Evolutionary conservation across 2,888 invertebrate species (phyloP).

Genomic region (Cataglyphis cursor): DNA sequence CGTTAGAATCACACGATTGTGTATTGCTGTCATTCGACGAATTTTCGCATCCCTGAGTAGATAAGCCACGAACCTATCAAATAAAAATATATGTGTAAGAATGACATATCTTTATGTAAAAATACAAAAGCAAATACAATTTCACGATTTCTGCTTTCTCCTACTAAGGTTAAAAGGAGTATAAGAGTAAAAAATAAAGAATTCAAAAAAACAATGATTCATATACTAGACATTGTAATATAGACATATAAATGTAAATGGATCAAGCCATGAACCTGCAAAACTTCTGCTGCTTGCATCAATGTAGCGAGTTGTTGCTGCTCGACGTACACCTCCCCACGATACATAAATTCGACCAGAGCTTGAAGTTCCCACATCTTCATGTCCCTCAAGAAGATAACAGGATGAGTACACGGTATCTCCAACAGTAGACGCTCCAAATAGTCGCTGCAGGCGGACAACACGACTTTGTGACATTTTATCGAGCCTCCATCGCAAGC

Average conservation of each 20-base stretch:
- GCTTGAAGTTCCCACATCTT: constrained; percentile 86
- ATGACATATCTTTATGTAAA: background rate
- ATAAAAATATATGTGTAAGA: constrained; percentile 11
- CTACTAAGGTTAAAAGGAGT: background rate
- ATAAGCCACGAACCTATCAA: constrained; percentile 84
- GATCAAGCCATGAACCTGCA: constrained; percentile 79
- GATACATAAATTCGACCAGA: constrained; percentile 85
- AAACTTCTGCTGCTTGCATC: constrained; percentile 85
- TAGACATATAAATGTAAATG: background rate
- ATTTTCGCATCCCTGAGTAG: constrained; percentile 82
- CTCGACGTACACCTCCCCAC: constrained; percentile 86
- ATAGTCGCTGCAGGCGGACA: constrained; percentile 95
- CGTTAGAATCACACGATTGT: constrained; percentile 74
- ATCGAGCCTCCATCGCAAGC: constrained; percentile 95
- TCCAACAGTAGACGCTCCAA: constrained; percentile 94
- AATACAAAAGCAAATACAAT: background rate
- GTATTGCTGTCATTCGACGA: constrained; percentile 73
- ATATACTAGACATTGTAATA: background rate
- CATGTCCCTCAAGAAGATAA: constrained; percentile 94
- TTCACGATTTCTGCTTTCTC: background rate
- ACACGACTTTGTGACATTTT: constrained; percentile 94
- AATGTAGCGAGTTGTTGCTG: constrained; percentile 84
- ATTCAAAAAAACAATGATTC: too few species aligned
- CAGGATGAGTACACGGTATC: constrained; percentile 95
- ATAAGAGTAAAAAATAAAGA: background rate